phyloP scores from a whole-genome alignment of 1,140 invertebrate genomes.

The Drosophila lacertosa region DNA sequence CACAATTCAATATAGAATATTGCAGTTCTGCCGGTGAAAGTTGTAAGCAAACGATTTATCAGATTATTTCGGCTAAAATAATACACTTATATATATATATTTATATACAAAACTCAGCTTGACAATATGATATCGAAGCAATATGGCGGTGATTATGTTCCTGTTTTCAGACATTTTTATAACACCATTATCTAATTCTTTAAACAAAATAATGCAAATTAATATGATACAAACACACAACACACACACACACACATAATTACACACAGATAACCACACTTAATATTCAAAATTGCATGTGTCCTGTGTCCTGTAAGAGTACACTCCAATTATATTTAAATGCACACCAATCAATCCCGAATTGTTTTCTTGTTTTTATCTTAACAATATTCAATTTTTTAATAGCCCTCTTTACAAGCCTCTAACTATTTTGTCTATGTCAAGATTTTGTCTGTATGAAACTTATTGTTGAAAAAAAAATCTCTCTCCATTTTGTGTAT shows the following conservation, averaged over 20 bases:
- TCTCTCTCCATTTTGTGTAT: background rate
- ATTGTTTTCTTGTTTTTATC: slow-evolving; percentile 7
- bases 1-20: background rate
- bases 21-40: background rate
- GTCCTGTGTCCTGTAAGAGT: slow-evolving; percentile 14
- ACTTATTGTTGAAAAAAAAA: background rate
- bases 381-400: slow-evolving; percentile 11
- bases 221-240: slow-evolving; percentile 31
- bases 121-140: slow-evolving; percentile 82
- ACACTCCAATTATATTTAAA: slow-evolving; percentile 11
- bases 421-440: slow-evolving; percentile 4
- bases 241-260: slow-evolving; percentile 17
- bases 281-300: slow-evolving; percentile 51
- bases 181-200: slow-evolving; percentile 54
- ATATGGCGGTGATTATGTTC: slow-evolving; percentile 84
- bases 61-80: slow-evolving; percentile 19
- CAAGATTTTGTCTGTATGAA: slow-evolving; percentile 18
- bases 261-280: slow-evolving; percentile 17
- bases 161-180: slow-evolving; percentile 55
- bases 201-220: slow-evolving; percentile 40
- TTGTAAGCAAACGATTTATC: background rate
- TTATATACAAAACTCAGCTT: slow-evolving; percentile 31
- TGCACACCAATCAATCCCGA: slow-evolving; percentile 25
- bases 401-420: background rate
- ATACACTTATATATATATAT: background rate